phyloP scores from a whole-genome alignment of 2,888 invertebrate genomes.

The Ophion obscuratus region DNA sequence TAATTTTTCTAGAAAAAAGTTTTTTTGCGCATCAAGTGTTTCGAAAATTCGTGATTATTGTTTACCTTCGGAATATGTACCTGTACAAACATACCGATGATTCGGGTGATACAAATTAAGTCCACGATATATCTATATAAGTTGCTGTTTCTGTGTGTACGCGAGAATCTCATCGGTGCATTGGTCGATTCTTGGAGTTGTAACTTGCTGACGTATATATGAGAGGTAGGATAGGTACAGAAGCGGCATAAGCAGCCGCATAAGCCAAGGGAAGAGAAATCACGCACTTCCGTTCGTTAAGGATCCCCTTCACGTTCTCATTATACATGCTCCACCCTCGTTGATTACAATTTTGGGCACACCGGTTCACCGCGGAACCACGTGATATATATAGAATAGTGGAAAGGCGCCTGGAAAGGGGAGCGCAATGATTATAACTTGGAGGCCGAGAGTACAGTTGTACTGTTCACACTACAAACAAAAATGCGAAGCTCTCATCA shows the following conservation, averaged over 20 bases:
- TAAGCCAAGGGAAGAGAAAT: conserved; percentile 22
- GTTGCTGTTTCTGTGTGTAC: neutral
- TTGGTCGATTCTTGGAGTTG: conserved; percentile 15
- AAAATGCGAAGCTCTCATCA: no score
- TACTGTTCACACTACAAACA: neutral
- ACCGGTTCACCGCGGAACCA: conserved; percentile 43
- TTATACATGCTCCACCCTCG: conserved; percentile 59
- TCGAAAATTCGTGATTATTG: no score
- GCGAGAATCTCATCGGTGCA: neutral
- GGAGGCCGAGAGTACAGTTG: conserved; percentile 18
- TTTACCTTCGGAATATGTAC: no score
- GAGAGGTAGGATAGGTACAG: neutral
- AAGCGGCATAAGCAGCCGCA: conserved; percentile 15
- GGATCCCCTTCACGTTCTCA: conserved; percentile 60
- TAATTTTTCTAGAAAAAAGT: no score
- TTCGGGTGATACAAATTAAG: no score
- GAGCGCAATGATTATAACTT: conserved; percentile 45
- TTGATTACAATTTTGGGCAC: conserved; percentile 60
- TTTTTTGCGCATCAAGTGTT: no score
- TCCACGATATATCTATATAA: neutral
- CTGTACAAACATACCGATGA: no score
- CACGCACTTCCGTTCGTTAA: conserved; percentile 35
- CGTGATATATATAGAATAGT: neutral
- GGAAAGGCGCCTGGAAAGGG: neutral
- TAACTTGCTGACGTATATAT: conserved; percentile 18